Percentiles rank a stretch among this genome's conserved stretches.
These are phyloP conservation scores for Caranx ignobilis DNA, from an alignment of 2,113 vertebrate species.

Conservation along the genomic window DNA sequence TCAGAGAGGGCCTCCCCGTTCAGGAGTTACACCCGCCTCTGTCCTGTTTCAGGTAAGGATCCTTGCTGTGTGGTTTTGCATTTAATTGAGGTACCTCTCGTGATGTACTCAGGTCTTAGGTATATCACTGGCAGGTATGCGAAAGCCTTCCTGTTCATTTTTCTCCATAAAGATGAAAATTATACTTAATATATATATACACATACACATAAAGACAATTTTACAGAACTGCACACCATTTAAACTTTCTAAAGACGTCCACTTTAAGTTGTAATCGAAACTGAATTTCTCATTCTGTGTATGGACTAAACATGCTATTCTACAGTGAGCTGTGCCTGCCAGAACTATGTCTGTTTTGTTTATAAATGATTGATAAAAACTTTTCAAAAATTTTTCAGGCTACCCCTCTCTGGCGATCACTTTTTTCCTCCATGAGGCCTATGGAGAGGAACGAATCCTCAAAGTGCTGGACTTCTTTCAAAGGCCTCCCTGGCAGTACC, in stretches of 20 bases:
- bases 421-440: conserved; percentile 89
- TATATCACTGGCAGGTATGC: neutral
- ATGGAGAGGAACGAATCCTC: conserved; percentile 89
- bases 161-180: neutral
- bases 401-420: conserved; percentile 92
- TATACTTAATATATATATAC: neutral
- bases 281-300: neutral
- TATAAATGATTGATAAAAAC: conserved; percentile 5
- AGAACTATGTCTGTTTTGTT: conserved; percentile 30
- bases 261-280: neutral
- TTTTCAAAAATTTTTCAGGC: conserved; percentile 53
- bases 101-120: neutral
- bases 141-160: neutral
- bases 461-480: conserved; percentile 89
- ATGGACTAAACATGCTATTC: conserved; percentile 10
- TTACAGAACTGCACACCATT: neutral
- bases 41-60: conserved; percentile 70
- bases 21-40: conserved; percentile 64
- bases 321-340: neutral
- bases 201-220: neutral
- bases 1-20: conserved; percentile 86
- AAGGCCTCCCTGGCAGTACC: conserved; percentile 89
- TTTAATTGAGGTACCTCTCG: neutral
- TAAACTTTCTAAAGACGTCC: neutral
- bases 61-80: neutral